phyloP scores from a whole-genome alignment of 1,140 invertebrate species.

The Sarcophaga peregrina region DNA sequence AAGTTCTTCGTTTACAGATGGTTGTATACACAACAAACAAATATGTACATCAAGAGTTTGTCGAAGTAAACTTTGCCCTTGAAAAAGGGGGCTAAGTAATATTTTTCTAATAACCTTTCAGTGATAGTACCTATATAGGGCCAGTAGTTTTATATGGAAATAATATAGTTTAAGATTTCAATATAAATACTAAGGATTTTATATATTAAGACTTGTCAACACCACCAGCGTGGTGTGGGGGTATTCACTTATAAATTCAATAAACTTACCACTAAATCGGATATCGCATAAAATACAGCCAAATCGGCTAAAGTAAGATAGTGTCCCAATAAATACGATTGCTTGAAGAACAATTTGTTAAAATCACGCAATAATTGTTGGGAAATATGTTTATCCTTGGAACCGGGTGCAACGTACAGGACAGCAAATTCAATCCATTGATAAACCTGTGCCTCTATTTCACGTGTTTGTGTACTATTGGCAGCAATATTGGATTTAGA shows the following conservation, averaged over 20 bases:
- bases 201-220: background rate
- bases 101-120: too few species aligned
- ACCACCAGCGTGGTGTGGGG: too few species aligned
- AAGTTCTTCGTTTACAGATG: too few species aligned
- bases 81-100: too few species aligned
- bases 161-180: too few species aligned
- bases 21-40: too few species aligned
- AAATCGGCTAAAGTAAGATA: constrained; percentile 72
- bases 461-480: constrained; percentile 53
- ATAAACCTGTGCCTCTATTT: constrained; percentile 59
- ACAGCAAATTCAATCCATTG: constrained; percentile 71
- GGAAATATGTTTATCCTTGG: constrained; percentile 61
- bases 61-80: too few species aligned
- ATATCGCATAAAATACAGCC: constrained; percentile 70
- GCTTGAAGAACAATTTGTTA: constrained; percentile 68
- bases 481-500: constrained; percentile 65
- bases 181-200: background rate
- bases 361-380: constrained; percentile 67
- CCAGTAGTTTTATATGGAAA: too few species aligned
- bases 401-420: constrained; percentile 68
- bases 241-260: too few species aligned
- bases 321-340: constrained; percentile 71
- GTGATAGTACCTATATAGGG: too few species aligned
- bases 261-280: constrained; percentile 69
- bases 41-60: too few species aligned